Conservation (phyloP, 2,888 invertebrate species). For the Agonum fuliginosum region DNA sequence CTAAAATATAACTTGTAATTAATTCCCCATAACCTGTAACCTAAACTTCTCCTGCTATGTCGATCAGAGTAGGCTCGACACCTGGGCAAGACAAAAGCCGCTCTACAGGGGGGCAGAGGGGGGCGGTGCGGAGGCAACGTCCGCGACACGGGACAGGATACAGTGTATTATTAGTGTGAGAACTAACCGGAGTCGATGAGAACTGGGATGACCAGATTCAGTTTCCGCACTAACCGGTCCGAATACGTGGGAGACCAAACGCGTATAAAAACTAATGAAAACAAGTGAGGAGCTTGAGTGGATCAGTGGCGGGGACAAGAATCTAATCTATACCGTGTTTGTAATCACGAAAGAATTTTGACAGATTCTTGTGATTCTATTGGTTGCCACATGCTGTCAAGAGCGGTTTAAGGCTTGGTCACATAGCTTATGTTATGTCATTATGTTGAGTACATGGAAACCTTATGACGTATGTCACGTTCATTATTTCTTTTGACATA, state of each 20-base stretch:
- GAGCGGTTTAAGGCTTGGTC: no score
- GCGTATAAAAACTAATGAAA: constrained; percentile 54
- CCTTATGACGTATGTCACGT: no score
- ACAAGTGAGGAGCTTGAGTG: no score
- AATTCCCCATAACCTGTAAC: background rate
- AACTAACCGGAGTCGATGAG: constrained; percentile 57
- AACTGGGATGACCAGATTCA: constrained; percentile 60
- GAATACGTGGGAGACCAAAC: constrained; percentile 56
- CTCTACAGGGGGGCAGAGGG: background rate
- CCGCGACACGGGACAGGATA: constrained; percentile 57
- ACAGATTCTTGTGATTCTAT: no score
- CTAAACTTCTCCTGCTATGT: background rate
- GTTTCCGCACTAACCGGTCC: constrained; percentile 60
- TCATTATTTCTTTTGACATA: no score
- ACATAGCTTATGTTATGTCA: no score
- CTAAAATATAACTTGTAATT: no score
- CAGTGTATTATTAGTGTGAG: constrained; percentile 60
- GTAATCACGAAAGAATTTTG: no score
- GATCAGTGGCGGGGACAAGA: no score
- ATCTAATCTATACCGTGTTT: no score
- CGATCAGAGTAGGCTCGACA: background rate
- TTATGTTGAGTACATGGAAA: no score
- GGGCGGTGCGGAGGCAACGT: constrained; percentile 27
- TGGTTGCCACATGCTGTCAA: no score
- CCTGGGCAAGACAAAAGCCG: constrained; percentile 30